These are phyloP conservation scores for Oriolus oriolus DNA, from an alignment of 2,113 vertebrate species.

Conservation along the genomic window DNA sequence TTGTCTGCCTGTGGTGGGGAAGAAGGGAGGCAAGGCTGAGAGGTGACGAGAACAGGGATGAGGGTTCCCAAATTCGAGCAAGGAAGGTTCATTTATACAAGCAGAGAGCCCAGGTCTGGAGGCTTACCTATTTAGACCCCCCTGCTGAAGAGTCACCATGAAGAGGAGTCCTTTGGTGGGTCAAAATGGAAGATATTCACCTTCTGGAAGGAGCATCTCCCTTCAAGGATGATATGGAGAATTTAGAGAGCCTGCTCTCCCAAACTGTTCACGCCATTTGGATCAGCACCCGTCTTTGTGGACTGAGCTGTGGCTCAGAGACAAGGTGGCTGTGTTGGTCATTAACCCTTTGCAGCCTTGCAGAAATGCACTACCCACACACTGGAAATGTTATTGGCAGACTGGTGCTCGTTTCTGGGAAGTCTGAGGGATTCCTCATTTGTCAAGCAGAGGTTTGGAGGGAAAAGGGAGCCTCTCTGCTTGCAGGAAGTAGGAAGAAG, in stretches of 20 bases:
- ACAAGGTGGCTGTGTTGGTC: background rate
- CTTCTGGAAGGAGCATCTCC: background rate
- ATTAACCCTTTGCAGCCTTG: background rate
- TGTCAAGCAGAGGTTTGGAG: background rate
- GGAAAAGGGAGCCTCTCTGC: background rate
- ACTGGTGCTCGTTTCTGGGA: background rate
- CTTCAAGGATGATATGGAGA: background rate
- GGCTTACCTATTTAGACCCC: background rate
- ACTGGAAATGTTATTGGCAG: background rate
- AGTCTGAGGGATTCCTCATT: background rate
- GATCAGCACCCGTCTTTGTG: background rate
- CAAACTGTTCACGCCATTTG: background rate
- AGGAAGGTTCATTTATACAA: background rate
- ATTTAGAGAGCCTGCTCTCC: background rate
- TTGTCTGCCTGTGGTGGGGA: background rate
- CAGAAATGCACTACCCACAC: background rate
- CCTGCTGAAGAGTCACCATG: background rate
- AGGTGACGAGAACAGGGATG: background rate
- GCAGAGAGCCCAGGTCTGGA: background rate
- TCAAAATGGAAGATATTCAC: fast-evolving
- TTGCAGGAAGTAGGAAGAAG: background rate
- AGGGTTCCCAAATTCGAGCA: background rate
- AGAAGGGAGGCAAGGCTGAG: background rate
- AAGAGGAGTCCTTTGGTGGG: background rate
- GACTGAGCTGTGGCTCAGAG: background rate